Evolutionary conservation across 1,140 invertebrate genomes (phyloP), one percentile per base, ranked within the genome.

Genomic region (Drosophila truncata): DNA sequence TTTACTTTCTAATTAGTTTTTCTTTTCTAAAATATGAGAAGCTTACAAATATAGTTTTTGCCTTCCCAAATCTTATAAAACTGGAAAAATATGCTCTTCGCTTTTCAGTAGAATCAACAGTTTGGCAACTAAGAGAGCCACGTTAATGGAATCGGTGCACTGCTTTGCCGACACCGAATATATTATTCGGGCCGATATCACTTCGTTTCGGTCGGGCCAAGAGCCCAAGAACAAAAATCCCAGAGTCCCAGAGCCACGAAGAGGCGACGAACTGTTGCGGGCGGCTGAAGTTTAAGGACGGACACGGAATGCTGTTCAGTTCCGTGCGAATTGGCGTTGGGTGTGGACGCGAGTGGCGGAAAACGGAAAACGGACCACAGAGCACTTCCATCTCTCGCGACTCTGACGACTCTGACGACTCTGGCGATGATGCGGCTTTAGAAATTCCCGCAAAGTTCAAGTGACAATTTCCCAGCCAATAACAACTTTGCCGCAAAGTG

Each of bases 261-360:
- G 20, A 69, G 41, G 20, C 66, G 47, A 31, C 62, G 62, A 69
- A 52, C 65, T 59, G 64, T 52, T 69, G 74, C 59, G 71, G 50
- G 35, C n/a, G 18, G 42, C 52, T 81, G 73, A 82, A 85, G 82
- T 79, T 79, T 86, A 85, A 86, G 82, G 82, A 86, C 78, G 82
- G 82, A 52, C 73, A 33, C 81, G 54, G 37, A 60, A 69, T 31
- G 54, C 25, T 29, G 50, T 60, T 64, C 23, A 70, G 72, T 76
- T 88, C 76, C 67, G 61, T 72, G 39, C 29, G 70, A 72, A 69
- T 67, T 71, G 80, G 70, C 64, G 78, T 64, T 39, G 59, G 72
- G 66, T 58, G 41, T 74, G 69, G 84, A 88, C 81, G 84, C 62
- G 77, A 72, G 41, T 37, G 52, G 44, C 67, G 55, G 67, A 54